phyloP scores from a whole-genome alignment of 2,888 invertebrate species.

The Cephalotes varians region DNA sequence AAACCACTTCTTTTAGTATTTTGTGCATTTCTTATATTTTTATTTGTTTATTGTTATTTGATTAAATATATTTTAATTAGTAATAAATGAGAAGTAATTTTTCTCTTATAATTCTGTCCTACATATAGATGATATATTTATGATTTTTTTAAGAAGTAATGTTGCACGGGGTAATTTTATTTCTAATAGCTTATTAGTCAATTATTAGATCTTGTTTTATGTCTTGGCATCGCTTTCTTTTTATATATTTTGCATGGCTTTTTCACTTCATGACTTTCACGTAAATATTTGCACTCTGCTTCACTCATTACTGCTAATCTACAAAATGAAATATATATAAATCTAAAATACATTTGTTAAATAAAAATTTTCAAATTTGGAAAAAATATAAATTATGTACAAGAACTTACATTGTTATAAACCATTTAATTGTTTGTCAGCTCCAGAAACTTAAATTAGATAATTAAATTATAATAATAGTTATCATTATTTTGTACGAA shows the following conservation, averaged over 20 bases:
- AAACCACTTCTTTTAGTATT: not conserved
- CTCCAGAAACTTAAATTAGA: not conserved
- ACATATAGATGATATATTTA: not conserved
- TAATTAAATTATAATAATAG: not conserved
- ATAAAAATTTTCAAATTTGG: not conserved
- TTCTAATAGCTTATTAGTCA: not conserved
- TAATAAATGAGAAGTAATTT: not conserved
- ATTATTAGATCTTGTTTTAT: not conserved
- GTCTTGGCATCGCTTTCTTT: not conserved
- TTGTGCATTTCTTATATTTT: not conserved
- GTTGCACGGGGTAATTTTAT: conserved; percentile 13
- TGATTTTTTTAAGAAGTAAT: conserved; percentile 2
- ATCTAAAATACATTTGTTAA: conserved; percentile 3
- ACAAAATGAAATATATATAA: not conserved
- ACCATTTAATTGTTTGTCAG: not conserved
- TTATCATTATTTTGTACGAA: not conserved
- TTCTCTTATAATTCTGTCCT: not conserved
- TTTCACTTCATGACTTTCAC: not conserved
- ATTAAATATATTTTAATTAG: not conserved
- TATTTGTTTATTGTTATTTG: not conserved
- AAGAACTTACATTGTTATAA: conserved; percentile 6
- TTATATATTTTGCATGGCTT: conserved; percentile 27
- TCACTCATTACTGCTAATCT: not conserved
- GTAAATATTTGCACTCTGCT: not conserved
- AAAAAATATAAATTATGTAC: not conserved